phyloP scores from a whole-genome alignment of 2,888 invertebrate species.

The Drepana falcataria region DNA sequence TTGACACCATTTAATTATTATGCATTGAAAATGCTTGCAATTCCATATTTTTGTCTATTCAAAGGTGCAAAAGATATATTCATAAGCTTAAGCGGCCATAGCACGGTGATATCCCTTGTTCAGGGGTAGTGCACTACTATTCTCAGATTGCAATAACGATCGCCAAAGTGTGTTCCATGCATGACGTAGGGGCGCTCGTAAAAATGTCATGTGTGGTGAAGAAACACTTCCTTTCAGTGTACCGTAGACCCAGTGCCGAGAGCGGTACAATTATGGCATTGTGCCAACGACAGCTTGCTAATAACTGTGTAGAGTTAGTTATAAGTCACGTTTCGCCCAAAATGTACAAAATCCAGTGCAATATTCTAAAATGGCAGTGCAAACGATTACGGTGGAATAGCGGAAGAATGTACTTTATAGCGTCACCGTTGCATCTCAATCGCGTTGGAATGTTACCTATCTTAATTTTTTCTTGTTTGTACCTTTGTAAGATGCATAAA shows the following conservation, averaged over 20 bases:
- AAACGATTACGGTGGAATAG: constrained; percentile 37
- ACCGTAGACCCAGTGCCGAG: constrained; percentile 44
- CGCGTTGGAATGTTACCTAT: constrained; percentile 7
- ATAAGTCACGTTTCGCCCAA: constrained; percentile 59
- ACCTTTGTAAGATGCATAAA: too few species aligned
- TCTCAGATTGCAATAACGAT: neutral
- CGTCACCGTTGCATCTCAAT: constrained; percentile 29
- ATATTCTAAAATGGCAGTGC: constrained; percentile 37
- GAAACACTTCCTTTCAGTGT: constrained; percentile 48
- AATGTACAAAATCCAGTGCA: constrained; percentile 48
- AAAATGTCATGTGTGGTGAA: constrained; percentile 55
- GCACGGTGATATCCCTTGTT: too few species aligned
- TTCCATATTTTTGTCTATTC: too few species aligned
- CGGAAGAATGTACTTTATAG: constrained; percentile 45
- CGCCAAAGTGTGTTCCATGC: constrained; percentile 28
- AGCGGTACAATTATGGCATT: constrained; percentile 57
- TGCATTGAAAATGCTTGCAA: too few species aligned
- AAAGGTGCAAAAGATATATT: too few species aligned
- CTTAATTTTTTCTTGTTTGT: constrained; percentile 2
- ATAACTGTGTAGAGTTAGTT: constrained; percentile 45
- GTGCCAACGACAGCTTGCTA: constrained; percentile 58
- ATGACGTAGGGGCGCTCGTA: constrained; percentile 44
- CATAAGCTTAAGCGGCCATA: too few species aligned
- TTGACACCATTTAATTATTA: too few species aligned
- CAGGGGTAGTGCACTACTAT: neutral